Evolutionary conservation across 2,888 invertebrate genomes (phyloP), one percentile per base, ranked within the genome.

Genomic region (Drosophila antonietae): DNA sequence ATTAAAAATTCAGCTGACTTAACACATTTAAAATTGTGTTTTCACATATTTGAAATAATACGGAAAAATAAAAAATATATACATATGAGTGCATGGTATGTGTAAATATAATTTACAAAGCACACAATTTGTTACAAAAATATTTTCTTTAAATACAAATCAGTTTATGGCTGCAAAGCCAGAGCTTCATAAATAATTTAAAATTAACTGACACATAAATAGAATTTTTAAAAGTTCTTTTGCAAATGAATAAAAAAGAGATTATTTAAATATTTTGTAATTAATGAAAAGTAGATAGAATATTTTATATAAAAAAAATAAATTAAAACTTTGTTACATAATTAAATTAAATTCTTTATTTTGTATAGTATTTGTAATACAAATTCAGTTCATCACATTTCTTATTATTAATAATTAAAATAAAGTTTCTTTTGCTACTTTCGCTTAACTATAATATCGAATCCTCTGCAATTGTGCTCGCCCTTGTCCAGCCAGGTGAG

Each of bases 381-480:
- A 20, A 20, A 3, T 33, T 7, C 35, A 10, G 23, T 43, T n/a
- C 37, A 64, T 64, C 49, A 51, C 49, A 33, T 23, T 49, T 15
- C 23, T 15, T 15, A 33, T 14, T 1, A 35, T 12, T 39, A 23
- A 23, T 28, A 28, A 39, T 10, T 9, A n/a, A 23, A 7, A 28
- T n/a, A 10, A 28, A 28, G 6, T 28, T 28, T 3, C 23, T 2
- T 6, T 14, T 9, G 33, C 55, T 88, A 85, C 80, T 90, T 91
- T 63, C 79, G 75, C 78, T 85, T 88, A 60, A 92, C 87, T 61
- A 81, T 84, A 79, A 92, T 84, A 73, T 91, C 84, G 73, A 90
- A 90, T 72, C 74, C 75, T 60, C 69, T 35, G 57, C 73, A 59
- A 47, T 59, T 60, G 44, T 18, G 46, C 52, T 56, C 57, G 46